phyloP scores from a whole-genome alignment of 2,888 invertebrate species.

The Galeruca laticollis region DNA sequence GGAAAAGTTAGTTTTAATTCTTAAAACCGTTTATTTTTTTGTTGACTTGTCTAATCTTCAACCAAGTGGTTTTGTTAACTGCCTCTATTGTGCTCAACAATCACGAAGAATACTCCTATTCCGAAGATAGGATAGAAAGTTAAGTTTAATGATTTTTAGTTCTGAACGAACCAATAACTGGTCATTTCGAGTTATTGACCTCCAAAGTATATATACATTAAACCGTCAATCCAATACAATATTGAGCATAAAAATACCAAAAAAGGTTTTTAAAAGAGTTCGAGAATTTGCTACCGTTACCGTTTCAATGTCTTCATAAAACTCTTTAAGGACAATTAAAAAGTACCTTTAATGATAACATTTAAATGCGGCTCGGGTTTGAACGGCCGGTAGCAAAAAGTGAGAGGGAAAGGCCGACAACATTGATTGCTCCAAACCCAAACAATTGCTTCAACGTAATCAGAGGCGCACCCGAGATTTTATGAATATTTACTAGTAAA shows the following conservation, averaged over 20 bases:
- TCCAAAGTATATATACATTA: slow-evolving; percentile 20
- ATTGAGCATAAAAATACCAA: slow-evolving; percentile 40
- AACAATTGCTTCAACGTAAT: slow-evolving; percentile 56
- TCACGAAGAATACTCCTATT: no score
- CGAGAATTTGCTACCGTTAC: slow-evolving; percentile 47
- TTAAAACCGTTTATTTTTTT: no score
- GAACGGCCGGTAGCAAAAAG: slow-evolving; percentile 58
- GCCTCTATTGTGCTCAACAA: no score
- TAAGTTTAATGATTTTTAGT: no score
- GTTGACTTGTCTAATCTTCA: no score
- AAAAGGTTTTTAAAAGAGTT: slow-evolving; percentile 29
- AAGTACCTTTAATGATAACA: slow-evolving; percentile 59
- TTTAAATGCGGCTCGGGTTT: slow-evolving; percentile 59
- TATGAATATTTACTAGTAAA: neutral
- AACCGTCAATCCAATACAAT: slow-evolving; percentile 18
- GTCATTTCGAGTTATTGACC: slow-evolving; percentile 47
- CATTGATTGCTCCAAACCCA: slow-evolving; percentile 59
- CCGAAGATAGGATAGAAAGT: no score
- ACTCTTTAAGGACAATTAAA: slow-evolving; percentile 55
- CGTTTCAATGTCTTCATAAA: slow-evolving; percentile 63
- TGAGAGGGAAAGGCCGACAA: slow-evolving; percentile 54
- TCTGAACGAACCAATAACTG: slow-evolving; percentile 26
- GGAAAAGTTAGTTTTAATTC: no score
- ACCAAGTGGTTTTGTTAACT: no score
- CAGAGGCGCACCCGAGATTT: slow-evolving; percentile 27